Percentiles rank a stretch among this genome's conserved stretches.
Conservation (phyloP, 2,113 vertebrate genomes). For the Pterocles orientalis region DNA sequence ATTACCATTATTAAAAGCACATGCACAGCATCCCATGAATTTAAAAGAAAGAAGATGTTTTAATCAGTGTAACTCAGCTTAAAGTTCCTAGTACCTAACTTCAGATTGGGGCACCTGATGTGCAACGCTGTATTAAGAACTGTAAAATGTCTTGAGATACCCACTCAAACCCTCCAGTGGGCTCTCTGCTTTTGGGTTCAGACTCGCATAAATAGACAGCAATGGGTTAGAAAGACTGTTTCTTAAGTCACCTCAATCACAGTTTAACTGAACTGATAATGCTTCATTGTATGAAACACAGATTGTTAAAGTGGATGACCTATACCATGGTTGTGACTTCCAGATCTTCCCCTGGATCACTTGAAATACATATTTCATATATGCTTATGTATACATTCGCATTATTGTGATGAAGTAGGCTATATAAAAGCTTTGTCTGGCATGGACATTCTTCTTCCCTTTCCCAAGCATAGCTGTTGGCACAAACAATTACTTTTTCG, state of each 20-base stretch:
- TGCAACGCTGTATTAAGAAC: rapidly evolving
- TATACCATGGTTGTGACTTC: neutral
- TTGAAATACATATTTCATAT: neutral
- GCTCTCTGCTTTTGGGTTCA: neutral
- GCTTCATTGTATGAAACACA: neutral
- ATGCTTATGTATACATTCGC: no score
- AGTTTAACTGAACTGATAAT: neutral
- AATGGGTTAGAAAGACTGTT: neutral
- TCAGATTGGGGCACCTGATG: neutral
- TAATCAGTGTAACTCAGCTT: slow-evolving; percentile 3
- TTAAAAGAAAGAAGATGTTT: slow-evolving; percentile 30
- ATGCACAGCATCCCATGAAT: slow-evolving; percentile 5
- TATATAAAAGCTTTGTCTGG: neutral
- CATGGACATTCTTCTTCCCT: neutral
- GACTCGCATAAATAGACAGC: neutral
- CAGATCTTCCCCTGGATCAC: neutral
- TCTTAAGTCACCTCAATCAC: neutral
- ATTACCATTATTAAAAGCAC: slow-evolving; percentile 49
- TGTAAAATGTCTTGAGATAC: neutral
- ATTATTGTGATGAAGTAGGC: neutral
- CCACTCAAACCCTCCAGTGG: neutral
- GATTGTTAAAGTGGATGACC: neutral
- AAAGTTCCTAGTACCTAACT: neutral
- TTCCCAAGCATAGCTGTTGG: neutral
- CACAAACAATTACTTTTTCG: neutral